A percentile compares a stretch with the other conserved stretches of the same genome.
phyloP scores from a whole-genome alignment of 2,797 vertebrate species.

The Paguma larvata region DNA sequence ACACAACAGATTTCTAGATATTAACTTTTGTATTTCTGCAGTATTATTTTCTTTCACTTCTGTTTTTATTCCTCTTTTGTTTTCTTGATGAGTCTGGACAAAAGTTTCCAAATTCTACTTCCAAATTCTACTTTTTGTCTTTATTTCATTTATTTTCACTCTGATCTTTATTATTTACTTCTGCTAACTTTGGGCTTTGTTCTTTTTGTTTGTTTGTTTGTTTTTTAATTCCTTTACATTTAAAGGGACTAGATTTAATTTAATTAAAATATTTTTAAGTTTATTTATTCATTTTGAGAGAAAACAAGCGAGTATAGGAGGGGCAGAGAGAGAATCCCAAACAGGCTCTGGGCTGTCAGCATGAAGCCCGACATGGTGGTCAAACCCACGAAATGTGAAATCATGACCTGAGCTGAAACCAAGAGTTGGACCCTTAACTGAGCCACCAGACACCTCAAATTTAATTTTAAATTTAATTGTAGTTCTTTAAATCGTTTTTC shows the following conservation, averaged over 20 bases:
- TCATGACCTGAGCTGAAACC: no score
- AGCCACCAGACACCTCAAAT: background rate
- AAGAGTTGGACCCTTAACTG: no score
- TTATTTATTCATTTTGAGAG: background rate
- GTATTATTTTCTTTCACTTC: background rate
- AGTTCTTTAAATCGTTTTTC: background rate
- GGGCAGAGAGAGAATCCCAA: no score
- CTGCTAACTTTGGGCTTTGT: background rate
- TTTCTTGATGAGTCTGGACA: background rate
- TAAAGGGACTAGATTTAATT: background rate
- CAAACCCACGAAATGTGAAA: no score
- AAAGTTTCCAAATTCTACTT: background rate
- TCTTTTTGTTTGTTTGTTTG: no score
- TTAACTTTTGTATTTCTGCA: background rate
- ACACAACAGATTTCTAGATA: background rate
- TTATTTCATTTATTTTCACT: background rate
- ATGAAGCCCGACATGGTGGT: no score
- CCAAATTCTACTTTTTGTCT: background rate
- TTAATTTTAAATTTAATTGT: background rate
- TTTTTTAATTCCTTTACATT: background rate
- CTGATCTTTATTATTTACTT: background rate
- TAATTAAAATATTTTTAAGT: background rate
- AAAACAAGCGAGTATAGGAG: no score
- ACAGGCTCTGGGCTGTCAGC: no score
- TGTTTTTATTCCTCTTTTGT: background rate